Evolutionary conservation across 2,888 invertebrate species (phyloP), one percentile per base, ranked within the genome.

Genomic region (Coenonympha glycerion): DNA sequence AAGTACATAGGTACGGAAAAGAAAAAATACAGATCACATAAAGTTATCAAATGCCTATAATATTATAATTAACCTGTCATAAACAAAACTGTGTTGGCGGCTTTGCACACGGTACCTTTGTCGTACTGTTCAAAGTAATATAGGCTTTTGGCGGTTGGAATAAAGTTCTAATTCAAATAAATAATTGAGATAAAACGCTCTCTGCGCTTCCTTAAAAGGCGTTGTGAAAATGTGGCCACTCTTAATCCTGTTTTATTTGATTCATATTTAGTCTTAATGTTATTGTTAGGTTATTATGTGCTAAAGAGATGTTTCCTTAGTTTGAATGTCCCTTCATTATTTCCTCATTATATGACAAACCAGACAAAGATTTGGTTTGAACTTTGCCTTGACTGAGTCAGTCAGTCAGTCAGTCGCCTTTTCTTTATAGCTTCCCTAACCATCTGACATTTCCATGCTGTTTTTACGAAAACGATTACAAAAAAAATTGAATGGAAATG

Each of bases 11-110:
- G 3, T 3, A 26, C 6, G 8, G 24, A 8, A 6, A 6, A 24
- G 24, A 24, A 24, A 8, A 6, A 24, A 24, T 26, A 26, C 36
- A 4, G 19, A 5, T 11, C 3, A 22, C 22, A 37, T 15, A 13
- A 42, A 31, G 11, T 21, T 41, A 41, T 41, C 11, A 30, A 30
- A 41, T 39, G 22, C 15, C 22, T 39, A 15, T 3, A 24, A 30
- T 28, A 41, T 28, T 26, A 24, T 1, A n/a, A 80, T 74, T 77
- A 78, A 79, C 49, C 52, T 41, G 48, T 53, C 57, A 57, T 55
- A 52, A 48, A 6, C 16, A 3, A 9, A 9, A 9, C 30, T 49
- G 58, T 55, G 60, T 60, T 60, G 60, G 59, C 49, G 60, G 55
- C n/a, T 49, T 54, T 62, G 60, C 59, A 58, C 60, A 62, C 56